Evolutionary conservation across 2,113 vertebrate genomes (phyloP).

Genomic region (Zosterops japonicus): DNA sequence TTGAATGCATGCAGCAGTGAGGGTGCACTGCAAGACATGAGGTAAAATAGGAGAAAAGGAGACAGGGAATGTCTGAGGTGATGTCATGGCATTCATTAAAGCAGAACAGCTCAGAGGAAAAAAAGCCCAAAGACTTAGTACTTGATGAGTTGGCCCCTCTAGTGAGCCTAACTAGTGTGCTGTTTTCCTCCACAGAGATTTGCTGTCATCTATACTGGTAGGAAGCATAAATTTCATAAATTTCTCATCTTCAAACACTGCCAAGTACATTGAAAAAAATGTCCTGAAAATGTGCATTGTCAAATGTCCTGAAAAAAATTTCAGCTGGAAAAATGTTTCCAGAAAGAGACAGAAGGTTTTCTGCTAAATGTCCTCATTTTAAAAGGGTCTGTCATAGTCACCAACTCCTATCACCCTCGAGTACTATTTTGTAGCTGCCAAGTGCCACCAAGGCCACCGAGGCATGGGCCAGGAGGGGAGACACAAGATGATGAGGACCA

Average conservation of each 20-base stretch:
- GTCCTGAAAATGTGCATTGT: no score
- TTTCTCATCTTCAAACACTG: background rate
- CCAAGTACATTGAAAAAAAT: background rate
- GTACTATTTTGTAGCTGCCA: background rate
- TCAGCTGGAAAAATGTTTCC: background rate
- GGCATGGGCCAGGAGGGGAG: background rate
- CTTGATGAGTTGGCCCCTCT: background rate
- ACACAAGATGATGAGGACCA: background rate
- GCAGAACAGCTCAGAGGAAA: background rate
- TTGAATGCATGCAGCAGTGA: background rate
- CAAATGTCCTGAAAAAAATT: no score
- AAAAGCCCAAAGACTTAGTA: background rate
- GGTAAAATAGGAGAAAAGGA: background rate
- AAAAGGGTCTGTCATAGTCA: background rate
- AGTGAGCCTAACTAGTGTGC: background rate
- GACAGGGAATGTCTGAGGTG: background rate
- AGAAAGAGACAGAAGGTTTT: background rate
- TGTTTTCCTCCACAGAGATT: background rate
- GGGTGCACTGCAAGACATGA: background rate
- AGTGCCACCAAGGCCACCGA: background rate
- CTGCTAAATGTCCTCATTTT: background rate
- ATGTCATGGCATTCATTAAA: background rate
- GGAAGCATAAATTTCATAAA: background rate
- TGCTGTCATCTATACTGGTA: background rate
- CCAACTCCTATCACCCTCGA: background rate